Evolutionary conservation across 2,888 invertebrate genomes (phyloP).

Genomic region (Nephrotoma guestfalica): DNA sequence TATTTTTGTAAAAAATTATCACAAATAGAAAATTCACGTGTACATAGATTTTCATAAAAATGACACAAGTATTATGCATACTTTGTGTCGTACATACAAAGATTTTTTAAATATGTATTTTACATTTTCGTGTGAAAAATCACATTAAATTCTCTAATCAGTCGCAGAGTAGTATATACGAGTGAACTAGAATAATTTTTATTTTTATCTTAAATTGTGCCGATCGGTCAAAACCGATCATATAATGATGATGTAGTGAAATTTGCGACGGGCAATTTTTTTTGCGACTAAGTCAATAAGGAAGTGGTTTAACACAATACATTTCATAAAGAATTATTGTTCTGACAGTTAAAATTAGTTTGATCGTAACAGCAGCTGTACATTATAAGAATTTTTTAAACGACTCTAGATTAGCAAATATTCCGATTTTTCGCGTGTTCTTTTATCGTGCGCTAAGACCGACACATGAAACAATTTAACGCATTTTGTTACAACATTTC

Average conservation of each 20-base stretch:
- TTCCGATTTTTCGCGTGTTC: background rate
- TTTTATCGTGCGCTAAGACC: background rate
- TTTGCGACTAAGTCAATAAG: background rate
- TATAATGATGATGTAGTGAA: background rate
- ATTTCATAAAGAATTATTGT: background rate
- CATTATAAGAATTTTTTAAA: background rate
- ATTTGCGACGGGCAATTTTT: background rate
- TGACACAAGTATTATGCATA: background rate
- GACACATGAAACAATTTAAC: background rate
- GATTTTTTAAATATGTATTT: background rate
- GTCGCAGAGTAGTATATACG: background rate
- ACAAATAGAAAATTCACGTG: background rate
- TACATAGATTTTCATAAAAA: background rate
- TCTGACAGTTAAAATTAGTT: background rate
- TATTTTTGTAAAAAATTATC: background rate
- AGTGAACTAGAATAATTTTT: background rate
- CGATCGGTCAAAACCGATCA: background rate
- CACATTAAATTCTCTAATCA: background rate
- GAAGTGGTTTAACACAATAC: background rate
- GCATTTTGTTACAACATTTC: background rate
- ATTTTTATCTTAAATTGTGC: background rate
- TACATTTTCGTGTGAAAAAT: background rate
- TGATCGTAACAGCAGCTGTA: background rate
- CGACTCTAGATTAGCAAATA: background rate
- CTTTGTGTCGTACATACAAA: background rate